Conservation (phyloP, 1,140 invertebrate species). For the Drosophila saltans region DNA sequence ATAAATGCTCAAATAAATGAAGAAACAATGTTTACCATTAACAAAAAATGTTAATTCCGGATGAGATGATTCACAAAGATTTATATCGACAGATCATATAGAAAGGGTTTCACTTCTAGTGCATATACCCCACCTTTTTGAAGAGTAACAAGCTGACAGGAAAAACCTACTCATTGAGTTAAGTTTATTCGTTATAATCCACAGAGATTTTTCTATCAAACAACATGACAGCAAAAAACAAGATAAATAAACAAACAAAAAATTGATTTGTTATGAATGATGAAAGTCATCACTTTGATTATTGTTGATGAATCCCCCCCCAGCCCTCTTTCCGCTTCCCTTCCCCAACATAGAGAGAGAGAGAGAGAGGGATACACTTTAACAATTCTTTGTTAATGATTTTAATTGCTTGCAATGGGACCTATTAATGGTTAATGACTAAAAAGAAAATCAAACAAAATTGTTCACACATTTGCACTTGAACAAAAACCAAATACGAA, state of each 20-base stretch:
- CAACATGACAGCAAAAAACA: conserved; percentile 33
- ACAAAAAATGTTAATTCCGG: no score
- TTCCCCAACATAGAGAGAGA: neutral
- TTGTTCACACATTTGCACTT: conserved; percentile 64
- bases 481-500: conserved; percentile 8
- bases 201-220: conserved; percentile 1
- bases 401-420: conserved; percentile 68
- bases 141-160: no score
- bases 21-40: no score
- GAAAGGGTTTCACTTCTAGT: no score
- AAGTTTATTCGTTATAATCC: neutral
- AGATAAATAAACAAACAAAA: conserved; percentile 9
- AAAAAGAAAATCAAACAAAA: conserved; percentile 44
- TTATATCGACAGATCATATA: no score
- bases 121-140: no score
- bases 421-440: conserved; percentile 51
- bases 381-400: conserved; percentile 46
- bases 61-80: no score
- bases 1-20: no score
- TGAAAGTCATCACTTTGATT: conserved; percentile 45
- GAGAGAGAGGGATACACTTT: neutral
- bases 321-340: no score
- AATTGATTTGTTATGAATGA: conserved; percentile 66
- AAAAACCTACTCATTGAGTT: neutral
- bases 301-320: conserved; percentile 49